These are phyloP conservation scores for Pristionchus japonicus DNA, from an alignment of 2,888 invertebrate species.

Conservation along the genomic window DNA sequence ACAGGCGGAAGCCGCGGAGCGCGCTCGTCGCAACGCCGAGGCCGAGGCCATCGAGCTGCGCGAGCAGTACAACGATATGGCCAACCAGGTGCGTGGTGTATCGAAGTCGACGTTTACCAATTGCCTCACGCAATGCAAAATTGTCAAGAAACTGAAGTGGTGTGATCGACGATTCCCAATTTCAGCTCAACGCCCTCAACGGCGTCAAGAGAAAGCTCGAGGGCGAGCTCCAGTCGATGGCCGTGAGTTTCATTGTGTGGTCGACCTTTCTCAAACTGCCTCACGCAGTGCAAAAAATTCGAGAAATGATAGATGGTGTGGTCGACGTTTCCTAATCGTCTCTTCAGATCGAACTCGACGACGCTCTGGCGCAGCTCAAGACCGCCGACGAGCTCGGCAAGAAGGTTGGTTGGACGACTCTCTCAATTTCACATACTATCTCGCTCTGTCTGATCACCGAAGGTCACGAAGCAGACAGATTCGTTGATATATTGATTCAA, in stretches of 20 bases:
- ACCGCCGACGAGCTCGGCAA: constrained; percentile 98
- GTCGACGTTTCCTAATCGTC: background rate
- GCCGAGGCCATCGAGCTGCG: constrained; percentile 97
- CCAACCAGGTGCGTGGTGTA: constrained; percentile 86
- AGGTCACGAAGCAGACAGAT: too few relatives aligned
- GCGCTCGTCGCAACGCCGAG: constrained; percentile 97
- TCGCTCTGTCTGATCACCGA: too few relatives aligned
- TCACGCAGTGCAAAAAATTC: background rate
- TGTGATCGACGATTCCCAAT: background rate
- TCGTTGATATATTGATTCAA: too few relatives aligned
- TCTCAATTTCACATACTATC: too few relatives aligned
- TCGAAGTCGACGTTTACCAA: background rate
- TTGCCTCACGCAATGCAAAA: background rate
- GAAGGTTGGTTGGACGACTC: constrained; percentile 88
- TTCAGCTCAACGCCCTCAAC: constrained; percentile 83
- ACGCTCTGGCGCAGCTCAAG: constrained; percentile 97
- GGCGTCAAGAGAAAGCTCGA: constrained; percentile 99
- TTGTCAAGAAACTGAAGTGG: background rate
- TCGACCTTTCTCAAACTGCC: background rate
- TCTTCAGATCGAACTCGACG: constrained; percentile 90
- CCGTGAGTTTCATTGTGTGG: constrained; percentile 78
- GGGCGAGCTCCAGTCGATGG: constrained; percentile 94
- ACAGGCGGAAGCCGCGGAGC: constrained; percentile 83
- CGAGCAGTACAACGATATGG: constrained; percentile 96
- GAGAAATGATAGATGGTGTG: background rate